Conservation (phyloP, 2,888 invertebrate species). For the Agrenia bidenticulata region DNA sequence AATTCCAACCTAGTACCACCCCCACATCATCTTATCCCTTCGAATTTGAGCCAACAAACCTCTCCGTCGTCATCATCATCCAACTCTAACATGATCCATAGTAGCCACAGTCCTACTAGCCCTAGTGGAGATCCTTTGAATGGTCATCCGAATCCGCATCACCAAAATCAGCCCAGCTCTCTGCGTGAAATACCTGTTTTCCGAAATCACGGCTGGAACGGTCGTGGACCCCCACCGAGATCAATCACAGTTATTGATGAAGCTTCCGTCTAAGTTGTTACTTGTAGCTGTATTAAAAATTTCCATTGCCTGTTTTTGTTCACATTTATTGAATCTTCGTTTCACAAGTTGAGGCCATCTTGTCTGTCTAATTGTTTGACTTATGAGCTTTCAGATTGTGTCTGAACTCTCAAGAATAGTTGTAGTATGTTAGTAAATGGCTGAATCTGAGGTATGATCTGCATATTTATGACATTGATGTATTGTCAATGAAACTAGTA, state of each 20-base stretch:
- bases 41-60: not conserved
- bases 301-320: not conserved
- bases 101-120: not conserved
- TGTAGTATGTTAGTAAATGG: too few species aligned
- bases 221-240: conserved; percentile 59
- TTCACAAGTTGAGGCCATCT: too few species aligned
- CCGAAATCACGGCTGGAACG: conserved; percentile 23
- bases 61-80: not conserved
- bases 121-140: not conserved
- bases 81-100: not conserved
- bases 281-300: not conserved
- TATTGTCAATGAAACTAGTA: not conserved
- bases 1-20: not conserved
- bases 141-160: not conserved
- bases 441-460: too few species aligned
- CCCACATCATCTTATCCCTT: not conserved
- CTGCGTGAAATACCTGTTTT: conserved; percentile 34
- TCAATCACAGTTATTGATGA: conserved; percentile 78
- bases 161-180: not conserved
- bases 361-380: too few species aligned
- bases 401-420: too few species aligned
- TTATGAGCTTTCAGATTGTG: too few species aligned
- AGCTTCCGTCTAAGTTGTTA: conserved; percentile 59
- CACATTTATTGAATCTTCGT: too few species aligned
- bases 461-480: not conserved